phyloP scores from a whole-genome alignment of 2,888 invertebrate species.

The Himalopsyche anomala region DNA sequence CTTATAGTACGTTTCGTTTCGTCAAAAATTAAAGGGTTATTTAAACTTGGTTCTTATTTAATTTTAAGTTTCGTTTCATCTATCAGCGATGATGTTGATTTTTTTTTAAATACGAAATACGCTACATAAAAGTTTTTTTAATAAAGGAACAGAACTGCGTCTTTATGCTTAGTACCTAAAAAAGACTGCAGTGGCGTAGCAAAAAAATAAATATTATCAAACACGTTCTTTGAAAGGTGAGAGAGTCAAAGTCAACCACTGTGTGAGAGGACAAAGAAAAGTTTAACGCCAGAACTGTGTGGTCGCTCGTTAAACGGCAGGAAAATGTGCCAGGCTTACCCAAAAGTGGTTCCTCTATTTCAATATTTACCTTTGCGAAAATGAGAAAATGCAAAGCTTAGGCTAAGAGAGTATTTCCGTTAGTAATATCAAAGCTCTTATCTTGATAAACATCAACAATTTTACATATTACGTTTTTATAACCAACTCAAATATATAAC shows the following conservation, averaged over 20 bases:
- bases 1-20: too few relatives aligned
- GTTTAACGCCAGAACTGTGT: not conserved
- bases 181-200: conserved; percentile 18
- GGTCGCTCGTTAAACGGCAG: conserved; percentile 10
- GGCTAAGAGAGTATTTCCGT: not conserved
- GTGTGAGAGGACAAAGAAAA: conserved; percentile 5
- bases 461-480: not conserved
- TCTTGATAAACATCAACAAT: conserved; percentile 14
- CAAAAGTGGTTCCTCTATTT: conserved; percentile 34
- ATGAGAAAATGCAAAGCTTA: conserved; percentile 15
- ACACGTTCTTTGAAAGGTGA: conserved; percentile 1
- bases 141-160: not conserved
- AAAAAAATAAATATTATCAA: conserved; percentile 1
- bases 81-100: too few relatives aligned
- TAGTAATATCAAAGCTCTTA: not conserved
- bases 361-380: conserved; percentile 7
- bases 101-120: not conserved
- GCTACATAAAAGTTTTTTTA: not conserved
- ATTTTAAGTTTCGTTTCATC: too few relatives aligned
- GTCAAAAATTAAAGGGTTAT: too few relatives aligned
- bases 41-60: too few relatives aligned
- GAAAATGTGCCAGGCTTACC: conserved; percentile 15
- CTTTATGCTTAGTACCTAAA: not conserved
- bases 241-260: not conserved
- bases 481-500: not conserved